phyloP scores from a whole-genome alignment of 2,113 vertebrate species.

The Alouatta palliata region DNA sequence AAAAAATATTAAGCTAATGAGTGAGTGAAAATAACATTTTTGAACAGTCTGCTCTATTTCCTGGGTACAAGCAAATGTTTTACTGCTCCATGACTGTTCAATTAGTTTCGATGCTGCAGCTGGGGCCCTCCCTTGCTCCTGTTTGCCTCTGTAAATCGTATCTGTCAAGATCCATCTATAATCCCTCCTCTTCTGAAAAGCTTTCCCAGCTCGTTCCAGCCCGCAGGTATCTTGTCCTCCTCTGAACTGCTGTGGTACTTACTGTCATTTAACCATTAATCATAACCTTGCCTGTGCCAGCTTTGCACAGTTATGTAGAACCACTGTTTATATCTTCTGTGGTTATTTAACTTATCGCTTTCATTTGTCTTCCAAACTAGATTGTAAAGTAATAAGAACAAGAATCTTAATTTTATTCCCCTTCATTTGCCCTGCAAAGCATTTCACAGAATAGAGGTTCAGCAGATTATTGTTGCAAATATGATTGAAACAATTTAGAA shows the following conservation, averaged over 20 bases:
- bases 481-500: slow-evolving; percentile 16
- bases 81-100: not conserved
- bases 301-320: not conserved
- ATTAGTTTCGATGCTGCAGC: not conserved
- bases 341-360: slow-evolving; percentile 39
- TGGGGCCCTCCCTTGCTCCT: not conserved
- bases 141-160: slow-evolving; percentile 7
- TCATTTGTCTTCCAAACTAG: slow-evolving; percentile 1
- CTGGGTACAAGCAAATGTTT: not conserved
- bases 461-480: slow-evolving; percentile 7
- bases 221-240: not conserved
- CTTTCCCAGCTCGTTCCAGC: not conserved
- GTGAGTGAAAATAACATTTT: not conserved
- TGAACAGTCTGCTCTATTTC: not conserved
- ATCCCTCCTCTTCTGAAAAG: not conserved
- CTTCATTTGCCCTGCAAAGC: not conserved
- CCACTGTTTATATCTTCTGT: not conserved
- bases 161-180: not conserved
- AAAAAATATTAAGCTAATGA: slow-evolving; percentile 8
- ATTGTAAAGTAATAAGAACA: not conserved
- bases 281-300: not conserved
- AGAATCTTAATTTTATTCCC: slow-evolving; percentile 35
- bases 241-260: not conserved
- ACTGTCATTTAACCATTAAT: slow-evolving; percentile 35
- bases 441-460: not conserved